phyloP scores from a whole-genome alignment of 2,888 invertebrate genomes.

The Diachrysia chrysitis region DNA sequence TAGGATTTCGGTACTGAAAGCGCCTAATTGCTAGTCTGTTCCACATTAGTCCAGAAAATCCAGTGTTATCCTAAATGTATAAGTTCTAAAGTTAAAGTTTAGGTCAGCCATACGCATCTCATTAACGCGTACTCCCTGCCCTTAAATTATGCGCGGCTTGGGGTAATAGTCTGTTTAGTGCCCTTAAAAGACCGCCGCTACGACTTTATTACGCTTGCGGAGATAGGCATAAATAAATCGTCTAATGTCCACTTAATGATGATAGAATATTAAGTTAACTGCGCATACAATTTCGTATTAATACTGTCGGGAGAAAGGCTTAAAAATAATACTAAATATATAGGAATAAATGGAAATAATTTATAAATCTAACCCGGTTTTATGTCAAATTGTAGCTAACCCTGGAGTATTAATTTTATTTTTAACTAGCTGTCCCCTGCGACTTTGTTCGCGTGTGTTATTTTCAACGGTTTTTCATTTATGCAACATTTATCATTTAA shows the following conservation, averaged over 20 bases:
- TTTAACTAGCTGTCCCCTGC: too few species aligned
- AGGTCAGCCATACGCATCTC: slow-evolving; percentile 28
- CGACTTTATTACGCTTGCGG: slow-evolving; percentile 26
- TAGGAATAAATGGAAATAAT: neutral
- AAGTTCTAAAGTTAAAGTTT: slow-evolving; percentile 33
- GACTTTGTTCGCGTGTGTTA: too few species aligned
- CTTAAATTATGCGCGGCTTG: slow-evolving; percentile 27
- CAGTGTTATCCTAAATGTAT: slow-evolving; percentile 15
- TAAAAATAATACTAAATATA: too few species aligned
- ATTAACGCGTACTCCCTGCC: slow-evolving; percentile 20
- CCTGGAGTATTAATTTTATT: neutral
- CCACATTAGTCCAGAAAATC: neutral
- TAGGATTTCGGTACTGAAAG: slow-evolving; percentile 1
- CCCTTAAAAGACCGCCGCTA: slow-evolving; percentile 18
- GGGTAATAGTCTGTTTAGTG: slow-evolving; percentile 15
- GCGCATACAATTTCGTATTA: neutral
- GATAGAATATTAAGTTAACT: slow-evolving; percentile 5
- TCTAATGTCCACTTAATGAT: slow-evolving; percentile 2
- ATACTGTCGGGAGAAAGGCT: neutral
- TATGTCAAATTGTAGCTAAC: neutral
- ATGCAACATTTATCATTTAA: too few species aligned
- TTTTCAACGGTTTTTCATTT: too few species aligned
- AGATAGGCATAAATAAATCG: slow-evolving; percentile 15
- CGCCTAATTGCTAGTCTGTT: neutral
- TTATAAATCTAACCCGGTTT: neutral